Evolutionary conservation across 2,888 invertebrate species (phyloP).

Genomic region (Teleogryllus oceanicus): DNA sequence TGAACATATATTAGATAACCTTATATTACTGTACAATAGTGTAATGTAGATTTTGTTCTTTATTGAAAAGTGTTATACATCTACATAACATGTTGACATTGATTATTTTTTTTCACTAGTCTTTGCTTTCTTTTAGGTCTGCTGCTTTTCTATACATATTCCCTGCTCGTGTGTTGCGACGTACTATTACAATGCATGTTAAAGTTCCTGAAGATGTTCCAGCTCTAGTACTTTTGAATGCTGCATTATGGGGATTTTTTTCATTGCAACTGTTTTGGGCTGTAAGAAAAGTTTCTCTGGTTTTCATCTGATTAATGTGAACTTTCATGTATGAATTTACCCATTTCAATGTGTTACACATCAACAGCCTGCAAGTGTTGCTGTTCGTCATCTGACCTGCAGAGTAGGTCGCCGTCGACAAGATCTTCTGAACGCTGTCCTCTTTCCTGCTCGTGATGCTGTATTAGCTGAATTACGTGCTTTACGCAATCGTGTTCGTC

Average conservation of each 20-base stretch:
- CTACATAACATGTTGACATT: not conserved
- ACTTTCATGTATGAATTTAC: not conserved
- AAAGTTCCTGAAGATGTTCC: slow-evolving; percentile 18
- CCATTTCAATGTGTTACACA: not conserved
- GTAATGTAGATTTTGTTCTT: no score
- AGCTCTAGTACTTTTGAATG: not conserved
- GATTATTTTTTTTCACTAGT: not conserved
- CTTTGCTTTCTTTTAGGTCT: not conserved
- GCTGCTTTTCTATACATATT: not conserved
- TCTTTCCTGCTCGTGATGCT: not conserved
- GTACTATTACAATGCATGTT: not conserved
- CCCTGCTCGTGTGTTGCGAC: not conserved
- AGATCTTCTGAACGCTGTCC: not conserved
- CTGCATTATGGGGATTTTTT: slow-evolving; percentile 2
- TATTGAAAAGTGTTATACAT: no score
- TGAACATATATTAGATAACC: no score
- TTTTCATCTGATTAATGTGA: not conserved
- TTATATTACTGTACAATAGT: no score
- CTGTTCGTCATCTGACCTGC: not conserved
- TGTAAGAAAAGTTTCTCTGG: not conserved
- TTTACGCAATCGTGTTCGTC: slow-evolving; percentile 9
- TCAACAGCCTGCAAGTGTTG: not conserved
- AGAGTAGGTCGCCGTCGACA: not conserved
- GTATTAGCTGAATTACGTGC: not conserved
- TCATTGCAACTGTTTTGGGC: not conserved